A percentile compares a stretch with the other conserved stretches of the same genome.
phyloP scores from a whole-genome alignment of 2,888 invertebrate species.

The Poecilus cupreus region DNA sequence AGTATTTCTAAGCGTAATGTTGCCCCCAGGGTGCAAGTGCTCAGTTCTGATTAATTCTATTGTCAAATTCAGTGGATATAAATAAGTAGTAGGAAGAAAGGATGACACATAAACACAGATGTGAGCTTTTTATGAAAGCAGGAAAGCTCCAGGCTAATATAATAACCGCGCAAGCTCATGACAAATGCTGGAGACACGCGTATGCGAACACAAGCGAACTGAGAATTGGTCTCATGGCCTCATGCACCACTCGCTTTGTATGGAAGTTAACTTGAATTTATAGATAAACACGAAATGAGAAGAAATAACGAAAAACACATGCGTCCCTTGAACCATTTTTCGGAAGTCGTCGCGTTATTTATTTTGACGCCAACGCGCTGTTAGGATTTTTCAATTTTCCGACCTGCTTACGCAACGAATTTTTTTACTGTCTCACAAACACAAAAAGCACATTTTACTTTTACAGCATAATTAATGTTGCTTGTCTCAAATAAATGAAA shows the following conservation, averaged over 20 bases:
- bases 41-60: not conserved
- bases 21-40: too few relatives aligned
- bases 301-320: constrained; percentile 5
- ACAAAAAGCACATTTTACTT: too few relatives aligned
- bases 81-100: not conserved
- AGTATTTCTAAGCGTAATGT: too few relatives aligned
- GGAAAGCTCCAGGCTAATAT: constrained; percentile 8
- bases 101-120: not conserved
- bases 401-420: not conserved
- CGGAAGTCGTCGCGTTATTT: constrained; percentile 18
- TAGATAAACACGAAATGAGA: constrained; percentile 15
- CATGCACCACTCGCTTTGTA: not conserved
- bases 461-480: too few relatives aligned
- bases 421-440: not conserved
- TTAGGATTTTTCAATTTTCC: constrained; percentile 22
- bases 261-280: constrained; percentile 27
- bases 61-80: constrained; percentile 17
- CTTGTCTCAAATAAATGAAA: too few relatives aligned
- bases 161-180: not conserved
- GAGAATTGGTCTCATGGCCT: not conserved
- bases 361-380: constrained; percentile 3
- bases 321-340: not conserved
- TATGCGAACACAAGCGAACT: not conserved
- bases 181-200: constrained; percentile 16
- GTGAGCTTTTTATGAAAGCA: not conserved